Evolutionary conservation across 92 coral and sea anemone genomes (phyloP), one percentile per base, ranked within the genome.

Genomic region (Metridium senile): DNA sequence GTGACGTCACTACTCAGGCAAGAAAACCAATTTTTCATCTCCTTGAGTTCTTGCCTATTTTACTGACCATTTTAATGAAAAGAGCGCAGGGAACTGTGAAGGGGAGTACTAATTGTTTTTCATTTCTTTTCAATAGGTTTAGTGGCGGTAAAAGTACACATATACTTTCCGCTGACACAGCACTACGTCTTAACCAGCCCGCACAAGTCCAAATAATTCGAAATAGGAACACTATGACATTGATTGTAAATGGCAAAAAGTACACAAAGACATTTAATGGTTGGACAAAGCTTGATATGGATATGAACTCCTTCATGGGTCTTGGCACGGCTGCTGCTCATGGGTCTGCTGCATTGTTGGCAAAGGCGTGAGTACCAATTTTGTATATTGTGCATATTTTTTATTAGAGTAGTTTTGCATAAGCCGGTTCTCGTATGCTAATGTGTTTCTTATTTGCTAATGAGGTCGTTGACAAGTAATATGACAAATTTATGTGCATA

Each of bases 121-220:
- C 17, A 53, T 47, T 76, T 76, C 46, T 45, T 62, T 45, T 31
- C 64, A 62, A 1, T 52, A 92, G 97, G 56, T 72, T 82, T 39
- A 70, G 80, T 45, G 89, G 86, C 10, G 89, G 93, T 29, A 43
- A 77, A 54, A 77, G 85, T 21, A 70, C 32, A 18, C 43, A 68
- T 0, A 58, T 28, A 11, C 81, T 89, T 21, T 16, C 80, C 26
- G 54, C 83, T 29, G 82, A 63, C 53, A 49, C 35, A 57, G 46
- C 26, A 16, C 74, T 88, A 13, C 19, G 26, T 21, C 76, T 84
- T 1, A 62, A 79, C 16, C 73, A 47, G 51, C 69, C 85, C 59
- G 25, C 33, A 11, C 61, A 63, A 20, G 74, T 88, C 6, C 85
- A 79, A 39, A 43, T 80, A 16, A 68, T 70, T 21, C 85, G 91